phyloP scores from a whole-genome alignment of 2,113 vertebrate genomes.

The Leptosomus discolor region DNA sequence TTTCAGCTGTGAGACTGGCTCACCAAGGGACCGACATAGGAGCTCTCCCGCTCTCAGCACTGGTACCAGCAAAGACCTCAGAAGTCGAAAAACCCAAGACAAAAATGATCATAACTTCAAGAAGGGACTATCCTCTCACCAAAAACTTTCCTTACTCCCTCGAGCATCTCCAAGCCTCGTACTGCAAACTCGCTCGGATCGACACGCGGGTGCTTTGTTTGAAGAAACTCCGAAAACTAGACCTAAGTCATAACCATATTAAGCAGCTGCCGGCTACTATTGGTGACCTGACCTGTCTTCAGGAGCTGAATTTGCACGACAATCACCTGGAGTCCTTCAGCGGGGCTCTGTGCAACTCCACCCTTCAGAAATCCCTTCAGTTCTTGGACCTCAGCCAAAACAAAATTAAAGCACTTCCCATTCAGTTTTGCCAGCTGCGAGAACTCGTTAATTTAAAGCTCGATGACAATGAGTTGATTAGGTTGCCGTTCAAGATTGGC shows the following conservation, averaged over 20 bases:
- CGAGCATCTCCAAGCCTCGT: slow-evolving; percentile 92
- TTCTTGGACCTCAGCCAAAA: slow-evolving; percentile 92
- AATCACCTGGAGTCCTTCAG: slow-evolving; percentile 90
- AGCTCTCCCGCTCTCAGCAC: slow-evolving; percentile 78
- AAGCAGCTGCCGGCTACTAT: slow-evolving; percentile 88
- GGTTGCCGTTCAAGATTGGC: slow-evolving; percentile 85
- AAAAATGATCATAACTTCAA: slow-evolving; percentile 88
- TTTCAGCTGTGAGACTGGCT: slow-evolving; percentile 87
- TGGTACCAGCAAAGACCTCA: slow-evolving; percentile 83
- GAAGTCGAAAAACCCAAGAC: slow-evolving; percentile 95
- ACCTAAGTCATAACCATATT: slow-evolving; percentile 95
- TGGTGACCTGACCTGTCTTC: slow-evolving; percentile 86
- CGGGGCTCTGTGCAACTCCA: slow-evolving; percentile 84
- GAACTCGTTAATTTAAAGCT: slow-evolving; percentile 84
- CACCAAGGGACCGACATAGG: slow-evolving; percentile 80
- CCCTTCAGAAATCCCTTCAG: slow-evolving; percentile 85
- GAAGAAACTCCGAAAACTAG: slow-evolving; percentile 86
- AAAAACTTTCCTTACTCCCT: slow-evolving; percentile 89
- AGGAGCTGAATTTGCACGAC: slow-evolving; percentile 87
- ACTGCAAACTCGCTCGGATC: slow-evolving; percentile 87
- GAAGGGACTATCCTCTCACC: slow-evolving; percentile 91
- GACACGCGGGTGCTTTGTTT: slow-evolving; percentile 89
- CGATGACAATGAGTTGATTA: slow-evolving; percentile 85
- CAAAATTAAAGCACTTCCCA: slow-evolving; percentile 82
- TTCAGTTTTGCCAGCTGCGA: slow-evolving; percentile 85